These are phyloP conservation scores for Pao palembangensis DNA, from an alignment of 2,113 vertebrate species.

Conservation along the genomic window DNA sequence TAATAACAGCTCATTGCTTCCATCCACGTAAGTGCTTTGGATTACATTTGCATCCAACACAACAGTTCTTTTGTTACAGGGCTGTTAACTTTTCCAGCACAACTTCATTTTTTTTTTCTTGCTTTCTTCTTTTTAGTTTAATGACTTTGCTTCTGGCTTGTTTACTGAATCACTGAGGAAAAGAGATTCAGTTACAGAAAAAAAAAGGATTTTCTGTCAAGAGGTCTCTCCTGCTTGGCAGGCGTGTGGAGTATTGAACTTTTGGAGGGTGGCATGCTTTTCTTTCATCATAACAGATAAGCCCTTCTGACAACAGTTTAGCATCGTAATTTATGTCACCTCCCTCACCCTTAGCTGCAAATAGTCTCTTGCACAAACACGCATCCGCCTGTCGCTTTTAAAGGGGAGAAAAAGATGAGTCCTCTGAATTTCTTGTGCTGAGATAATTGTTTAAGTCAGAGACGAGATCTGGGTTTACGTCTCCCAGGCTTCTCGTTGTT, in stretches of 20 bases:
- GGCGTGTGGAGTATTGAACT: constrained; percentile 46
- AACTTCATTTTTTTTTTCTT: constrained; percentile 41
- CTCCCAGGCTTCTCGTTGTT: constrained; percentile 33
- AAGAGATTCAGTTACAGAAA: constrained; percentile 28
- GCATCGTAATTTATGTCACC: constrained; percentile 56
- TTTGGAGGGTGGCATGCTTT: constrained; percentile 41
- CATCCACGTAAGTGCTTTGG: constrained; percentile 48
- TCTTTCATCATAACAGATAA: constrained; percentile 58
- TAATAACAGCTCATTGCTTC: constrained; percentile 67
- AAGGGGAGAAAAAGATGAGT: constrained; percentile 6
- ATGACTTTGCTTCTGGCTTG: constrained; percentile 56
- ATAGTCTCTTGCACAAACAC: background rate
- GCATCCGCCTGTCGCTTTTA: constrained; percentile 11
- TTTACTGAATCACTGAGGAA: constrained; percentile 53
- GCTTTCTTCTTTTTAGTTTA: constrained; percentile 37
- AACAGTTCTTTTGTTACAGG: constrained; percentile 64
- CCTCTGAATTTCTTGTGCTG: background rate
- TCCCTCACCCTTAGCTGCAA: constrained; percentile 5
- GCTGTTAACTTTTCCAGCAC: constrained; percentile 68
- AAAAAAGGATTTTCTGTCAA: constrained; percentile 35
- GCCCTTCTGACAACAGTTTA: constrained; percentile 63
- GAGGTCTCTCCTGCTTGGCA: constrained; percentile 52
- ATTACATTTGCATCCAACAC: constrained; percentile 53
- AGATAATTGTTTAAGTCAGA: background rate
- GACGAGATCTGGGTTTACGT: constrained; percentile 19